Evolutionary conservation across 1,140 invertebrate species (phyloP).

Genomic region (Drosophila novamexicana): DNA sequence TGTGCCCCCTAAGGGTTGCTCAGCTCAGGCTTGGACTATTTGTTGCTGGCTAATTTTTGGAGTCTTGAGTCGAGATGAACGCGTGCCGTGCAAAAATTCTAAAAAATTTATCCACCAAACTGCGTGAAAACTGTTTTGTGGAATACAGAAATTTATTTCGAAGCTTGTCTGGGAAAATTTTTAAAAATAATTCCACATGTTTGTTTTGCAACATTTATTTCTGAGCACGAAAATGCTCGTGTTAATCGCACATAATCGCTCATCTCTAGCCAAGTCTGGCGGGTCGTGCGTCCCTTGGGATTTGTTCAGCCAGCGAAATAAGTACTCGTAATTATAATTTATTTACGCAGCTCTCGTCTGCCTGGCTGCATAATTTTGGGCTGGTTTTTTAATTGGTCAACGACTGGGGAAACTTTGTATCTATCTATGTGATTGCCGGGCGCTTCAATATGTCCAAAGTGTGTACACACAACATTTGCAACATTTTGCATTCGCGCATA

Average conservation of each 20-base stretch:
- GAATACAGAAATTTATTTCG: too few relatives aligned
- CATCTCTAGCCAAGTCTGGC: conserved; percentile 31
- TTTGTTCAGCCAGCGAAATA: conserved; percentile 20
- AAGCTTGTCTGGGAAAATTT: too few relatives aligned
- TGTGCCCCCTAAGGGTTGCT: conserved; percentile 27
- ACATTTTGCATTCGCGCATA: conserved; percentile 40
- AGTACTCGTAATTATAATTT: conserved; percentile 67
- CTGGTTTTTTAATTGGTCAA: conserved; percentile 64
- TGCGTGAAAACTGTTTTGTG: neutral
- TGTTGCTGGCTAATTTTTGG: conserved; percentile 59
- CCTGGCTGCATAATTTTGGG: conserved; percentile 43
- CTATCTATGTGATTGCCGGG: conserved; percentile 25
- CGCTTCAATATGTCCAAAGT: conserved; percentile 32
- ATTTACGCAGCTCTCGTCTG: conserved; percentile 57
- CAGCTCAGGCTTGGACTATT: conserved; percentile 26
- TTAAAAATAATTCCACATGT: too few relatives aligned
- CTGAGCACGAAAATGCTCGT: too few relatives aligned
- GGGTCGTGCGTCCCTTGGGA: conserved; percentile 35
- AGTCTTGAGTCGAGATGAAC: neutral
- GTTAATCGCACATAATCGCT: neutral
- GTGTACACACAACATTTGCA: conserved; percentile 16
- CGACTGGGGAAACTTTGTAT: conserved; percentile 39
- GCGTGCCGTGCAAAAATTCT: neutral
- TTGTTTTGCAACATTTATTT: too few relatives aligned
- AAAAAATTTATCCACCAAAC: too few relatives aligned